Percentiles rank a stretch among this genome's conserved stretches.
These are phyloP conservation scores for Bubo bubo DNA, from an alignment of 2,113 vertebrate genomes.

Conservation along the genomic window DNA sequence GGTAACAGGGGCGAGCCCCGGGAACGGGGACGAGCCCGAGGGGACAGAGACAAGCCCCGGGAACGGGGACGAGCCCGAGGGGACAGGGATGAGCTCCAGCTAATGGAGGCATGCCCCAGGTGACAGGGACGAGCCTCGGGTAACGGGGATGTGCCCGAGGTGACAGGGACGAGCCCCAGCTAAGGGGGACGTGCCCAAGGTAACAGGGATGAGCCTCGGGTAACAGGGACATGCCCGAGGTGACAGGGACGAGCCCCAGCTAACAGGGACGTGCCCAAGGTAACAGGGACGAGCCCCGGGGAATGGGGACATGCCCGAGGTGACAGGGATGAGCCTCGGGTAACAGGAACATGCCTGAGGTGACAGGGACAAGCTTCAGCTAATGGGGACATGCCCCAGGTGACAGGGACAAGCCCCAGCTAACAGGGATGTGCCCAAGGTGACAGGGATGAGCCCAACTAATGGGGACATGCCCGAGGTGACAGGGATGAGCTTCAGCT, in stretches of 20 bases:
- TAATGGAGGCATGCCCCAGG: too few relatives aligned
- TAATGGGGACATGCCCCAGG: background rate
- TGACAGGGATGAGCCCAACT: too few relatives aligned
- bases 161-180: accelerated
- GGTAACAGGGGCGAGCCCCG: background rate
- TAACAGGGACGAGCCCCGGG: accelerated
- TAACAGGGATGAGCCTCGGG: too few relatives aligned
- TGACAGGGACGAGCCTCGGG: too few relatives aligned
- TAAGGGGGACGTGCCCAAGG: accelerated
- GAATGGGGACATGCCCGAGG: accelerated
- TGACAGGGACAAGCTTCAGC: background rate
- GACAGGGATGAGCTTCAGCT: accelerated
- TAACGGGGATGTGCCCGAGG: too few relatives aligned
- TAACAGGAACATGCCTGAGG: accelerated
- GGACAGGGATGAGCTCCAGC: too few relatives aligned
- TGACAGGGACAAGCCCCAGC: accelerated
- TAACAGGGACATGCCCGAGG: too few relatives aligned
- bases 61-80: accelerated
- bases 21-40: accelerated
- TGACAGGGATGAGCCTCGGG: too few relatives aligned
- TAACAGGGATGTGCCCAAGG: too few relatives aligned
- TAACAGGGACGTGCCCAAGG: too few relatives aligned
- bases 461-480: accelerated
- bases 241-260: too few relatives aligned
- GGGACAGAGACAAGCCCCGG: accelerated